Evolutionary conservation across 2,113 vertebrate genomes (phyloP).

Genomic region (Scytalopus superciliaris): DNA sequence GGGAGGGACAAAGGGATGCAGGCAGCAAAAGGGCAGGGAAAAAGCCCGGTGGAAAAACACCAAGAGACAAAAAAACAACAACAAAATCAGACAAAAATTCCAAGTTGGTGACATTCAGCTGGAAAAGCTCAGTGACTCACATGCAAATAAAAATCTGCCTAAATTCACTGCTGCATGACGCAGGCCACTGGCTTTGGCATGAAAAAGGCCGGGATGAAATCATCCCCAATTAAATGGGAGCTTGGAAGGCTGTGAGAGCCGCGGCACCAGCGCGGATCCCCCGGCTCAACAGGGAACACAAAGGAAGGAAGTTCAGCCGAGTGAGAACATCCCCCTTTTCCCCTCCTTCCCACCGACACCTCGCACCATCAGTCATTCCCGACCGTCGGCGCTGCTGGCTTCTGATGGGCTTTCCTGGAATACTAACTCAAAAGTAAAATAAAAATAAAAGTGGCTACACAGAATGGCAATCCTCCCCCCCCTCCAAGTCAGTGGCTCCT

Average conservation of each 20-base stretch:
- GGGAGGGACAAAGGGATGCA: neutral
- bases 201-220: constrained; percentile 72
- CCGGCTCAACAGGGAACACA: constrained; percentile 54
- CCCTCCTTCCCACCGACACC: constrained; percentile 2
- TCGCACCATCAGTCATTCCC: constrained; percentile 13
- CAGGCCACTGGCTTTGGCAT: constrained; percentile 72
- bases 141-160: constrained; percentile 77
- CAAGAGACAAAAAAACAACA: constrained; percentile 76
- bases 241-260: constrained; percentile 61
- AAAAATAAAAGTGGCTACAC: neutral
- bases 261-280: constrained; percentile 39
- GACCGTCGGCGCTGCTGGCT: neutral
- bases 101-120: constrained; percentile 81
- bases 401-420: constrained; percentile 58
- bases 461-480: neutral
- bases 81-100: constrained; percentile 80
- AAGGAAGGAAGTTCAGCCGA: constrained; percentile 42
- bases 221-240: constrained; percentile 62
- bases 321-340: constrained; percentile 47
- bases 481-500: neutral
- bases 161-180: constrained; percentile 71
- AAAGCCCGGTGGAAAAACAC: constrained; percentile 74
- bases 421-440: constrained; percentile 10
- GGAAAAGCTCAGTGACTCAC: constrained; percentile 81
- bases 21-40: constrained; percentile 35